These are phyloP conservation scores for Fistularia commersonii DNA, from an alignment of 2,797 vertebrate species.

Conservation along the genomic window DNA sequence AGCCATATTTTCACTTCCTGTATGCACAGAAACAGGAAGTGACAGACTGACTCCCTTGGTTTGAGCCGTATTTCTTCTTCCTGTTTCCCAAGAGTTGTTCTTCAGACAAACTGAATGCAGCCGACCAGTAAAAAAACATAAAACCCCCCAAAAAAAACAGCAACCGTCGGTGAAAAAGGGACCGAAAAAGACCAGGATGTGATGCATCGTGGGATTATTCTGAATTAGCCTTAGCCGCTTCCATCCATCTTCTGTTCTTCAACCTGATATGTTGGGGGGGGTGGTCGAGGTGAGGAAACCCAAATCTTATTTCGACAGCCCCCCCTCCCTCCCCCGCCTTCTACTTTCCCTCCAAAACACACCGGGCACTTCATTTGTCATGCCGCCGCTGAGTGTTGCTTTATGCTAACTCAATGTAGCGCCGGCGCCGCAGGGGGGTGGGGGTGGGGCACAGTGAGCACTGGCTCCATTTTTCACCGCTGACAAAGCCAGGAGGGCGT, in stretches of 20 bases:
- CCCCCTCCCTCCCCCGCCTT: slow-evolving; percentile 40
- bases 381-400: slow-evolving; percentile 53
- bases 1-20: too few relatives aligned
- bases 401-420: slow-evolving; percentile 71
- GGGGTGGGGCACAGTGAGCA: slow-evolving; percentile 59
- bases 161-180: too few relatives aligned
- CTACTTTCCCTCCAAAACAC: slow-evolving; percentile 66
- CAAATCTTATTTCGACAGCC: slow-evolving; percentile 59
- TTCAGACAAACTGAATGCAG: too few relatives aligned
- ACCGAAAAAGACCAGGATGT: too few relatives aligned
- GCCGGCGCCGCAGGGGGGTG: slow-evolving; percentile 56
- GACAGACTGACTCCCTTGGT: too few relatives aligned
- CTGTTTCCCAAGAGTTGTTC: too few relatives aligned
- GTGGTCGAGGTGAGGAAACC: slow-evolving; percentile 38
- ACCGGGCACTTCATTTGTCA: slow-evolving; percentile 68
- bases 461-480: slow-evolving; percentile 63
- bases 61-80: too few relatives aligned
- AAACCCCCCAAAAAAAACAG: too few relatives aligned
- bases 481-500: slow-evolving; percentile 65
- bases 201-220: too few relatives aligned
- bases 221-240: too few relatives aligned
- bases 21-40: too few relatives aligned
- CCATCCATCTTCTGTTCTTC: slow-evolving; percentile 47
- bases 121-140: too few relatives aligned
- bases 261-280: slow-evolving; percentile 42